These are phyloP conservation scores for Rafetus swinhoei DNA, from an alignment of 2,113 vertebrate species.

Conservation along the genomic window DNA sequence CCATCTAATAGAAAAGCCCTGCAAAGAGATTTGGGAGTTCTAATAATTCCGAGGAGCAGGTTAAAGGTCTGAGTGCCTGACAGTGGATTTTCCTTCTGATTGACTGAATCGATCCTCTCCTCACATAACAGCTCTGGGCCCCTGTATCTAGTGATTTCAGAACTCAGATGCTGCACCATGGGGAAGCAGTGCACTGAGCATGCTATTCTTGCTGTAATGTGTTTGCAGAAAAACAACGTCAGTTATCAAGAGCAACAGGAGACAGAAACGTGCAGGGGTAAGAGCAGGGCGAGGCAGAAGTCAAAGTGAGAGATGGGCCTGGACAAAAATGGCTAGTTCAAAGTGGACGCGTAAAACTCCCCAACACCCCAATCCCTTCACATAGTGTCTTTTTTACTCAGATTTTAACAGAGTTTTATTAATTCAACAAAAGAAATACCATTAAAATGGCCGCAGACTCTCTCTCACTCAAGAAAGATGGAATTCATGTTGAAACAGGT, in stretches of 20 bases:
- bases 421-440: background rate
- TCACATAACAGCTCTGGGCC: slow-evolving; percentile 36
- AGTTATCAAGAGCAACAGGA: slow-evolving; percentile 59
- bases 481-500: background rate
- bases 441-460: background rate
- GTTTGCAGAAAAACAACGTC: slow-evolving; percentile 37
- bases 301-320: slow-evolving; percentile 11
- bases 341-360: background rate
- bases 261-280: slow-evolving; percentile 10
- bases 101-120: slow-evolving; percentile 79
- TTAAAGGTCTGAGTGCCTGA: slow-evolving; percentile 78
- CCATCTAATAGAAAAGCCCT: slow-evolving; percentile 79
- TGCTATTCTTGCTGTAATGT: slow-evolving; percentile 25
- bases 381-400: background rate
- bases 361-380: background rate
- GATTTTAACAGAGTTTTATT: background rate
- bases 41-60: slow-evolving; percentile 75
- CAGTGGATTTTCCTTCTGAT: slow-evolving; percentile 72
- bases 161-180: slow-evolving; percentile 36
- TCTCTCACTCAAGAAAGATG: background rate
- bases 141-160: slow-evolving; percentile 42
- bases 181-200: background rate
- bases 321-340: background rate
- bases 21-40: slow-evolving; percentile 80
- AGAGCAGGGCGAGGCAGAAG: slow-evolving; percentile 34